phyloP scores from a whole-genome alignment of 2,113 vertebrate species.

The Syngnathus floridae region DNA sequence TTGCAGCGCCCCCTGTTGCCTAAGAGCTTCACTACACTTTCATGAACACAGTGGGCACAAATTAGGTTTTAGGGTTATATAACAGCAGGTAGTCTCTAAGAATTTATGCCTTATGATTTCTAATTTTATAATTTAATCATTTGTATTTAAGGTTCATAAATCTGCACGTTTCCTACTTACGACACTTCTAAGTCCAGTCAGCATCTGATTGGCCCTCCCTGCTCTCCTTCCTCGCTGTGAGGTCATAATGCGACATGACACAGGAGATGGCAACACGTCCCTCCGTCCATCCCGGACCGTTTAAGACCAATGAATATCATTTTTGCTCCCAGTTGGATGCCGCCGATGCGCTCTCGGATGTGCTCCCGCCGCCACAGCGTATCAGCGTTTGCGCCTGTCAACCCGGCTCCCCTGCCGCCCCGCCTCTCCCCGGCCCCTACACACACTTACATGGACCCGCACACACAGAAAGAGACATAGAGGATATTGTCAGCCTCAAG shows the following conservation, averaged over 20 bases:
- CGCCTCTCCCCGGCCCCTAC: not conserved
- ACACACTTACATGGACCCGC: slow-evolving; percentile 1
- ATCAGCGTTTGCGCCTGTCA: slow-evolving; percentile 68
- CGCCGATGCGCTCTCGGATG: slow-evolving; percentile 46
- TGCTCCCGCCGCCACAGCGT: slow-evolving; percentile 58
- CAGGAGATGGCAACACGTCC: slow-evolving; percentile 61
- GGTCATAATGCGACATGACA: slow-evolving; percentile 74
- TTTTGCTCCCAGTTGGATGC: slow-evolving; percentile 64
- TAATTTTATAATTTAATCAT: too few relatives aligned
- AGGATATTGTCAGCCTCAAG: slow-evolving; percentile 49
- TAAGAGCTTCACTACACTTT: not conserved
- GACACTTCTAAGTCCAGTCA: too few relatives aligned
- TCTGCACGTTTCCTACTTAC: not conserved
- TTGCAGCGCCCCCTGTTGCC: slow-evolving; percentile 53
- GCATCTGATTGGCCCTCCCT: not conserved
- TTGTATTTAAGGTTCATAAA: not conserved
- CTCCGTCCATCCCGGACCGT: slow-evolving; percentile 39
- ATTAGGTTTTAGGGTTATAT: too few relatives aligned
- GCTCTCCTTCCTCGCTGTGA: slow-evolving; percentile 47
- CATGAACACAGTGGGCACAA: not conserved
- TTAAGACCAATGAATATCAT: slow-evolving; percentile 77
- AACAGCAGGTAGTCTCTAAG: too few relatives aligned
- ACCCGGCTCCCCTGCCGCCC: not conserved
- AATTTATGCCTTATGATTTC: too few relatives aligned
- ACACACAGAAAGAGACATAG: slow-evolving; percentile 8